phyloP scores from a whole-genome alignment of 64 coral and sea anemone species.

The Anthopleura sola region DNA sequence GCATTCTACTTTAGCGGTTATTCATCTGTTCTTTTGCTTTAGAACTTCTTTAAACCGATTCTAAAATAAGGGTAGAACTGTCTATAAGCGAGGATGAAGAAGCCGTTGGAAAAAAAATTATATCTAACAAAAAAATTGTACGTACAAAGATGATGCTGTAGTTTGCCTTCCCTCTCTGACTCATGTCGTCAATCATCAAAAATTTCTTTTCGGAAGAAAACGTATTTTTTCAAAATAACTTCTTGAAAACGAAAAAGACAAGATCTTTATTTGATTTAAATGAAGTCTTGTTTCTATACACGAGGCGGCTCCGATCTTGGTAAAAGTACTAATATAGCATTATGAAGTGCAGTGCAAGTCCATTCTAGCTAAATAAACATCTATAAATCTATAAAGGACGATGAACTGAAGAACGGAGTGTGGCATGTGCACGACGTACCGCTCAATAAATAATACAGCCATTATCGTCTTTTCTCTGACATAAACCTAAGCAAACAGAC shows the following conservation, averaged over 20 bases:
- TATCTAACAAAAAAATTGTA: too few relatives aligned
- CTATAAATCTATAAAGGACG: not conserved
- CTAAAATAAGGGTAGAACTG: not conserved
- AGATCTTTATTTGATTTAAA: too few relatives aligned
- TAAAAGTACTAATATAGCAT: not conserved
- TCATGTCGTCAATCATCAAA: too few relatives aligned
- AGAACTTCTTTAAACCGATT: not conserved
- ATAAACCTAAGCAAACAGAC: conserved; percentile 3
- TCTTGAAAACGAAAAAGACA: too few relatives aligned
- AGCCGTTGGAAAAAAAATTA: not conserved
- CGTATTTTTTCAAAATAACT: too few relatives aligned
- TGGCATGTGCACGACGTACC: not conserved
- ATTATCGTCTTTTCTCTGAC: conserved; percentile 5
- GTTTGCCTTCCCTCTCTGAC: too few relatives aligned
- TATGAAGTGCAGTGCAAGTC: not conserved
- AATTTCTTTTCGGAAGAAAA: too few relatives aligned
- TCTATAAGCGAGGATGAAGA: not conserved
- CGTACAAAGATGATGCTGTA: too few relatives aligned
- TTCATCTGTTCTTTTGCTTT: not conserved
- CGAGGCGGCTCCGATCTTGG: too few relatives aligned
- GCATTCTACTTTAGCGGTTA: not conserved
- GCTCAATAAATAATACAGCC: conserved; percentile 7
- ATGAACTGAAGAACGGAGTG: not conserved
- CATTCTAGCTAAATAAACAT: not conserved
- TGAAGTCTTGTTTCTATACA: not conserved